Base-by-base conservation (phyloP, 2,888 invertebrate genomes). In the Sarcophaga carnaria region DNA sequence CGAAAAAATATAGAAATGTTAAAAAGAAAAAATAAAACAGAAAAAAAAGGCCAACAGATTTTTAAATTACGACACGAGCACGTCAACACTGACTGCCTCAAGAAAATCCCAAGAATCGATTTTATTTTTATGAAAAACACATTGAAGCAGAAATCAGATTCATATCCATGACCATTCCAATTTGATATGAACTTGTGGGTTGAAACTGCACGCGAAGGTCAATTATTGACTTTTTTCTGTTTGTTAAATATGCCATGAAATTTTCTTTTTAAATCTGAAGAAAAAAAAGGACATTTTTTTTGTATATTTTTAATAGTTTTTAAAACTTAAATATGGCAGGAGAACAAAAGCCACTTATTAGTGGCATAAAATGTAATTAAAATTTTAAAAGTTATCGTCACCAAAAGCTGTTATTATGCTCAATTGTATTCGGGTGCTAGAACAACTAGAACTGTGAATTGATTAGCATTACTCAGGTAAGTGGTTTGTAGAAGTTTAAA, bases 141-240 rank as follows among this genome's bases (percentile, higher is more conserved):
- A 5, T 10, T 17, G 14, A 64, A 17, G 14, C 49, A 71, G 2
- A 70, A 49, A 17, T 49, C 14, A 14, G 14, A 14, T 49, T 49
- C 14, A 49, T 14, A 14, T 14, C 49, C 49, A 49, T 4, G 14
- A 49, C 49, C 49, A 49, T 14, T 49, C 3, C 49, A 11, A 49
- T 49, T 49, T 14, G 3, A 49, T 2, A 49, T 49, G 49, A 49
- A 49, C 14, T 49, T 49, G 49, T 49, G 14, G 49, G 70, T 75
- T 82, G 22, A 75, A 60, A 47, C 75, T 49, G 75, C 85, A 85
- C 79, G 85, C 82, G 70, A 85, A 82, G 81, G 85, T 82, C 79
- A 71, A 20, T 20, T 62, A 27, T 62, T 81, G 22, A 59, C 11
- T 8, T n/a, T 70, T 64, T 17, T 14, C 22, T 27, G 10, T 64